Evolutionary conservation across 30 jellyfish, hydroid and myxozoan species (phyloP).

Genomic region (Hydractinia echinata): DNA sequence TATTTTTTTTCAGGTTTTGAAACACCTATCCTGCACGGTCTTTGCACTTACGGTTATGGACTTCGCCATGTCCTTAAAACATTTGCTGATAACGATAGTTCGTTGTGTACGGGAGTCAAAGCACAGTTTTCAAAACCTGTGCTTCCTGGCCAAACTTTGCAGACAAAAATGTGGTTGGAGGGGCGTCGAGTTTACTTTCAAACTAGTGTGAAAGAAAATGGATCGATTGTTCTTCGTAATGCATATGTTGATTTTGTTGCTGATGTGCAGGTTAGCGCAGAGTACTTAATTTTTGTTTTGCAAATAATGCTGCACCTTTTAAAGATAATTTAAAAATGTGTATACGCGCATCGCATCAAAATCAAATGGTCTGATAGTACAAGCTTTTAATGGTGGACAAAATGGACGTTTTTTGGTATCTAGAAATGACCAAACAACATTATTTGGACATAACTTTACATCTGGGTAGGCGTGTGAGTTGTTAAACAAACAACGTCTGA

Average conservation of each 20-base stretch:
- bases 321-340: too few species aligned
- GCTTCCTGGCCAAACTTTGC: conserved; percentile 84
- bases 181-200: conserved; percentile 60
- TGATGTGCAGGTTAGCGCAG: background rate
- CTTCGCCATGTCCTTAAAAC: conserved; percentile 65
- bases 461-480: too few species aligned
- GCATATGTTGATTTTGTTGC: conserved; percentile 74
- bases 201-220: conserved; percentile 73
- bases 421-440: too few species aligned
- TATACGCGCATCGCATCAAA: too few species aligned
- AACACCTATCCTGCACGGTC: conserved; percentile 84
- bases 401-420: too few species aligned
- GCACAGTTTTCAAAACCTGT: conserved; percentile 79
- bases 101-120: conserved; percentile 53
- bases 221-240: conserved; percentile 59
- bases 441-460: too few species aligned
- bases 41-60: conserved; percentile 74
- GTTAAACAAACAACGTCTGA: too few species aligned
- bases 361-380: too few species aligned
- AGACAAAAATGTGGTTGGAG: conserved; percentile 88
- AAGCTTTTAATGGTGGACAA: too few species aligned
- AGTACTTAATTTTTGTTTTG: too few species aligned
- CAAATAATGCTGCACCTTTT: too few species aligned
- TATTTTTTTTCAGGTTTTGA: conserved; percentile 47
- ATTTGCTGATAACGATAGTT: conserved; percentile 52